Conservation (phyloP, 64 coral and sea anemone genomes). For the Montipora capricornis region DNA sequence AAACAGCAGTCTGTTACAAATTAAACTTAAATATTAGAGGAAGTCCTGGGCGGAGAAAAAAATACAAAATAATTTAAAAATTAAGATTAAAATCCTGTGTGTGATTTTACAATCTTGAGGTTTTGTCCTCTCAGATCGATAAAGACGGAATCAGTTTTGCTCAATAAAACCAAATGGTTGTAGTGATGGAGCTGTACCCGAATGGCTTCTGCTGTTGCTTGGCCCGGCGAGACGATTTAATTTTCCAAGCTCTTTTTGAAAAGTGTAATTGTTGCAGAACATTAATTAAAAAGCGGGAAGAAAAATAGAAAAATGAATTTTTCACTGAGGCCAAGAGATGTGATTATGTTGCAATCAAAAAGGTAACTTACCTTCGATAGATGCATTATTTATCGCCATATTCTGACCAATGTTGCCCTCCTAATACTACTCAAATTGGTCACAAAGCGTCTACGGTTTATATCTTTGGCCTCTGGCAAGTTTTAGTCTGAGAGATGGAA, state of each 20-base stretch:
- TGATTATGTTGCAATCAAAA: neutral
- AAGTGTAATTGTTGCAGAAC: too few species aligned
- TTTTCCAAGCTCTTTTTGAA: too few species aligned
- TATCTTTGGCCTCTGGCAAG: neutral
- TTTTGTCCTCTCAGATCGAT: neutral
- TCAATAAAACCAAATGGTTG: neutral
- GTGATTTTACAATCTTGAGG: neutral
- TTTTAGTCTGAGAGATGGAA: neutral
- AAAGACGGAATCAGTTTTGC: neutral
- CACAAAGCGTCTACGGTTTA: neutral
- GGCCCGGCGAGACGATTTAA: too few species aligned
- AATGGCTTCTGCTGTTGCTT: too few species aligned
- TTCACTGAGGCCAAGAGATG: neutral
- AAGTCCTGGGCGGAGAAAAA: neutral
- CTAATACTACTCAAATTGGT: neutral
- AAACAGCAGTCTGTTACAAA: neutral
- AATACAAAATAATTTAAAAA: neutral
- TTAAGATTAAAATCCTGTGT: neutral
- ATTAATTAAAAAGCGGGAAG: too few species aligned
- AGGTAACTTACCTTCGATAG: slow-evolving; percentile 9
- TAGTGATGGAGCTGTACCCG: neutral
- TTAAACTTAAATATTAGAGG: neutral
- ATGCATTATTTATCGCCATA: slow-evolving; percentile 19
- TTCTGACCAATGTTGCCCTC: neutral
- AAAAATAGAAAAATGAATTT: too few species aligned